These are phyloP conservation scores for Galagoides demidoff DNA, from an alignment of 2,797 vertebrate genomes.

Conservation along the genomic window DNA sequence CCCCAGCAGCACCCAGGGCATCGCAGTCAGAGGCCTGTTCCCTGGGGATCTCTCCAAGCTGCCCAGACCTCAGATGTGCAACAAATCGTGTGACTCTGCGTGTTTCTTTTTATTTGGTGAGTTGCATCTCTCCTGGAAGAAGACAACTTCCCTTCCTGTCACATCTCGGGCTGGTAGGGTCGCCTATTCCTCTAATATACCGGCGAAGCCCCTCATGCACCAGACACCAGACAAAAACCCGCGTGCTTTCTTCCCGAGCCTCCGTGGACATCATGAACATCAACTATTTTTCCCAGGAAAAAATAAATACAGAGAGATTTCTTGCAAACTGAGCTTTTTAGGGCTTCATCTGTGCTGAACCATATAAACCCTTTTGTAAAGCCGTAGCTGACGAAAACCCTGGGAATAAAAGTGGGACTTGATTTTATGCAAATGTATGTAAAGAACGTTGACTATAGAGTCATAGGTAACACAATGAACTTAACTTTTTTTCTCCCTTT, in stretches of 20 bases:
- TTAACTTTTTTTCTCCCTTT: conserved; percentile 67
- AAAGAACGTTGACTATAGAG: conserved; percentile 33
- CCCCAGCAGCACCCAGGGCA: conserved; percentile 35
- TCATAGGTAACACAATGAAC: conserved; percentile 77
- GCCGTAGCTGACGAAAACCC: conserved; percentile 16
- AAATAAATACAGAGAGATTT: background rate
- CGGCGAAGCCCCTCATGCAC: background rate
- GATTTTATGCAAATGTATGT: conserved; percentile 71
- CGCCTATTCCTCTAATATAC: rapidly evolving
- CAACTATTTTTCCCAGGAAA: conserved; percentile 73
- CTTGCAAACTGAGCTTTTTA: background rate
- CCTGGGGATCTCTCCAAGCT: background rate
- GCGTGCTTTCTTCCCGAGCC: conserved; percentile 38
- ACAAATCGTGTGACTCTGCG: conserved; percentile 46
- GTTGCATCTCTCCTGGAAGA: background rate
- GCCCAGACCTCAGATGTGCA: conserved; percentile 48
- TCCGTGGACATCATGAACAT: conserved; percentile 60
- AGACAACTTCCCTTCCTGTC: conserved; percentile 41
- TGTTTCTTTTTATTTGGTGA: conserved; percentile 58
- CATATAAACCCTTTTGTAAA: conserved; percentile 56
- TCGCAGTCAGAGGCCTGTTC: background rate
- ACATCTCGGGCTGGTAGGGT: background rate
- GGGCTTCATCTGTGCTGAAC: background rate
- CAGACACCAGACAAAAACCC: background rate
- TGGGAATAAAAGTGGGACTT: background rate